Evolutionary conservation across 2,888 invertebrate genomes (phyloP), one percentile per base, ranked within the genome.

Genomic region (Resseliella maxima): DNA sequence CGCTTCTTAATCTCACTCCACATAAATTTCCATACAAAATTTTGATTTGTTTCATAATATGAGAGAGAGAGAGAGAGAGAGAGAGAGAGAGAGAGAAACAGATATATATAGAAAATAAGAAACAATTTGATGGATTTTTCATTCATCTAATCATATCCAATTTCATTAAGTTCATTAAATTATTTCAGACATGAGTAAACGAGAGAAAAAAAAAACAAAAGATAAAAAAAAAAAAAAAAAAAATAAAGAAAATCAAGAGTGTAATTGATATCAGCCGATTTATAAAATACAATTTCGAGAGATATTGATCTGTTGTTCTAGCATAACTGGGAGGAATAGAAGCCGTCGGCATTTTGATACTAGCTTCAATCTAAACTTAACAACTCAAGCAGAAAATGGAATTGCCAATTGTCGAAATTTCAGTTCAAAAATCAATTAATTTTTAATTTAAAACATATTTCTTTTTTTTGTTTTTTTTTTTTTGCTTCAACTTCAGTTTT

Each of bases 391-490:
- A 83, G 38, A 83, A 83, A 36, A n/a, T 38, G n/a, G 24, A 83
- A 83, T 83, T 83, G 83, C 83, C 83, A 83, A 38, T 83, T 83
- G 83, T 83, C 83, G 38, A 83, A 83, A 83, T 38, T 83, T 72
- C 72, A 31, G 35, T 72, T 72, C 72, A 72, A 72, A 72, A 72
- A 72, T 72, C 72, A 72, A 72, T 72, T 72, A 31, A 72, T 72
- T 50, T 50, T 50, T 12, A 41, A 8, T 41, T 41, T 41, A 12
- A 41, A 12, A 41, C 12, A 41, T 5, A 41, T 41, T 41, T 41
- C 12, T 24, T 59, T 15, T n/a, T 59, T 27, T 59, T 3, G 27
- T 8, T 59, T 2, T 12, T 50, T 50, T 50, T 50, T 50, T 50
- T 50, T 50, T 18, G 15, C 5, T 59, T 24, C 24, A 50, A n/a